These are phyloP conservation scores for Gnatocerus cornutus DNA, from an alignment of 2,888 invertebrate genomes.

Conservation along the genomic window DNA sequence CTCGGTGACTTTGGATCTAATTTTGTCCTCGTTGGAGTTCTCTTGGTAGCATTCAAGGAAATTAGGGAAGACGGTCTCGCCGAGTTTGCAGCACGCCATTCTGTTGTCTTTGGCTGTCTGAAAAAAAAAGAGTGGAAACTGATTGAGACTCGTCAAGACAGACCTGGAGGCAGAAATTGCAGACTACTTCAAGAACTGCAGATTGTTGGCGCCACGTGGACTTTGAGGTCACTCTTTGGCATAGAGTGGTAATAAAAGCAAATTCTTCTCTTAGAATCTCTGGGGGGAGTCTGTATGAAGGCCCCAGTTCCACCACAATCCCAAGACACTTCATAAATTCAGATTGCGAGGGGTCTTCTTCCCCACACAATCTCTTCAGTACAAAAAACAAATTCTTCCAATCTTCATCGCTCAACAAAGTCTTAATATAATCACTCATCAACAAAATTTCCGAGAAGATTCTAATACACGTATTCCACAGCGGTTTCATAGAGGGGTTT, in stretches of 20 bases:
- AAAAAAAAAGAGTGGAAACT: constrained; percentile 52
- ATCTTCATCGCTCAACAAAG: constrained; percentile 71
- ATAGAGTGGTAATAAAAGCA: constrained; percentile 61
- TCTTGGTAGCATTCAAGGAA: constrained; percentile 60
- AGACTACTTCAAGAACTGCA: constrained; percentile 56
- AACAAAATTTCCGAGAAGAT: constrained; percentile 75
- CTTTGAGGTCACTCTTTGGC: constrained; percentile 54
- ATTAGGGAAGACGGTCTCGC: constrained; percentile 63
- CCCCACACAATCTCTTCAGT: constrained; percentile 51
- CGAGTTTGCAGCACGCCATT: constrained; percentile 66
- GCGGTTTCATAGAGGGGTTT: constrained; percentile 61
- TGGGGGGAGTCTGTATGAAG: constrained; percentile 60
- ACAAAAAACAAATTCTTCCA: constrained; percentile 71
- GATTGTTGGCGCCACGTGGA: constrained; percentile 55
- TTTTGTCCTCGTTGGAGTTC: constrained; percentile 57
- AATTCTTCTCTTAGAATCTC: constrained; percentile 62
- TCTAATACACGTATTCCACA: constrained; percentile 74
- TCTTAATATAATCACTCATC: constrained; percentile 72
- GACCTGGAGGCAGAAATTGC: constrained; percentile 56
- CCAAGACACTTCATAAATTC: constrained; percentile 56
- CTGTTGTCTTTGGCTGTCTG: constrained; percentile 67
- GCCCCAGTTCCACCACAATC: constrained; percentile 63
- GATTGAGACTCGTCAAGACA: too few relatives aligned
- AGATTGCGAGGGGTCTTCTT: too few relatives aligned
- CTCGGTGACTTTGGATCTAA: constrained; percentile 69